Conservation (phyloP, 2,888 invertebrate genomes). For the Andricus curvator region DNA sequence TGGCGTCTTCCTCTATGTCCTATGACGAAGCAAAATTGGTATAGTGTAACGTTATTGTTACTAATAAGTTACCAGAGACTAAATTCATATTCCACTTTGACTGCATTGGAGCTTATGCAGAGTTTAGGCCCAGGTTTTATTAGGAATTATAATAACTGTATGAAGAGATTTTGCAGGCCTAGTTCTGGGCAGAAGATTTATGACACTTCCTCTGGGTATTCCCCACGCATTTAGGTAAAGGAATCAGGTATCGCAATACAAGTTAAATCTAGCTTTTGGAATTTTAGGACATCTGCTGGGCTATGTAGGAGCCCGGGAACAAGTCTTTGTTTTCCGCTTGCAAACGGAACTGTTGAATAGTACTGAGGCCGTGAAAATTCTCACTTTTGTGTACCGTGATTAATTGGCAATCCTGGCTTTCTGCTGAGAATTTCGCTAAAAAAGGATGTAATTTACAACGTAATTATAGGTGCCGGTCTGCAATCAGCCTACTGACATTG, state of each 20-base stretch:
- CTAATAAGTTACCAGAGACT: neutral
- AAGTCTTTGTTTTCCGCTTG: conserved; percentile 11
- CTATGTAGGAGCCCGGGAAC: neutral
- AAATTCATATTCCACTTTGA: neutral
- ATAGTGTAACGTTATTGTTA: no score
- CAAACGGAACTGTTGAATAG: conserved; percentile 8
- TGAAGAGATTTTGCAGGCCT: neutral
- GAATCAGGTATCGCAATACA: conserved; percentile 2
- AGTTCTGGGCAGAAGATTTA: neutral
- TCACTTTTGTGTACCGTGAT: conserved; percentile 23
- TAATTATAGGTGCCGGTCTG: neutral
- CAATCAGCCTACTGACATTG: conserved; percentile 1
- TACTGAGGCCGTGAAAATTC: conserved; percentile 24
- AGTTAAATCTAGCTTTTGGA: neutral
- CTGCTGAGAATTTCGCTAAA: neutral
- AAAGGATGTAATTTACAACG: conserved; percentile 9
- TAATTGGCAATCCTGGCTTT: conserved; percentile 1
- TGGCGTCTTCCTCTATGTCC: no score
- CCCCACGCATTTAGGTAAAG: conserved; percentile 1
- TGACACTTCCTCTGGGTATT: neutral
- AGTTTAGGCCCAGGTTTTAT: neutral
- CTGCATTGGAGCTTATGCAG: neutral
- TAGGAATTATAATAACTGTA: neutral
- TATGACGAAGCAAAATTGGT: no score
- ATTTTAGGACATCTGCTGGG: neutral